Percentiles rank a stretch among this genome's conserved stretches.
These are phyloP conservation scores for Ascidia mentula DNA, from an alignment of 23 tunicate species.

Conservation along the genomic window DNA sequence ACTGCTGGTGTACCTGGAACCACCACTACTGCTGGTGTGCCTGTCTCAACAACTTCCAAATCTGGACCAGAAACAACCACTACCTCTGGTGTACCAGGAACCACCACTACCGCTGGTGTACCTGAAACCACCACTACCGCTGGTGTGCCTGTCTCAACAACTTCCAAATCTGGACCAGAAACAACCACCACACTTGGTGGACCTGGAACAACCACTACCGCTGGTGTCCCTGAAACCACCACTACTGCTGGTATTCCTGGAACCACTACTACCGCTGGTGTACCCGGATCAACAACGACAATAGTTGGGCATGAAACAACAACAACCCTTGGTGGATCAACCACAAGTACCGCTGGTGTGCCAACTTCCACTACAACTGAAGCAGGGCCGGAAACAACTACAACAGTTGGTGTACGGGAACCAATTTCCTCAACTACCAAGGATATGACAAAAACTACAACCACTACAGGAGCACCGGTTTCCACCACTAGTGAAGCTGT, in stretches of 20 bases:
- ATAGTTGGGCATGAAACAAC: constrained; percentile 18
- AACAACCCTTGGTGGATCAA: background rate
- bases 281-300: constrained; percentile 7
- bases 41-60: constrained; percentile 9
- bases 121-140: constrained; percentile 24
- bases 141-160: constrained; percentile 1
- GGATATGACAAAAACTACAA: constrained; percentile 17
- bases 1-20: constrained; percentile 3
- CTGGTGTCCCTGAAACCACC: constrained; percentile 22
- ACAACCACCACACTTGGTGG: constrained; percentile 21
- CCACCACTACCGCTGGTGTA: constrained; percentile 22
- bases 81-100: background rate
- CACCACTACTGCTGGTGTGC: constrained; percentile 29
- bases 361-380: constrained; percentile 29
- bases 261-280: constrained; percentile 16
- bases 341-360: constrained; percentile 17
- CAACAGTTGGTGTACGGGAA: constrained; percentile 2
- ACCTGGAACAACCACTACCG: constrained; percentile 25
- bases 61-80: constrained; percentile 25
- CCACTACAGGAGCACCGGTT: constrained; percentile 11
- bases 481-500: constrained; percentile 4
- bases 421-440: constrained; percentile 16
- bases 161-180: background rate
- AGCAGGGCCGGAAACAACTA: constrained; percentile 17
- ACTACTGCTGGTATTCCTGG: constrained; percentile 20